Percentiles rank a stretch among this genome's conserved stretches.
These are phyloP conservation scores for Pterophyllum scalare DNA, from an alignment of 2,113 vertebrate species.

Conservation along the genomic window DNA sequence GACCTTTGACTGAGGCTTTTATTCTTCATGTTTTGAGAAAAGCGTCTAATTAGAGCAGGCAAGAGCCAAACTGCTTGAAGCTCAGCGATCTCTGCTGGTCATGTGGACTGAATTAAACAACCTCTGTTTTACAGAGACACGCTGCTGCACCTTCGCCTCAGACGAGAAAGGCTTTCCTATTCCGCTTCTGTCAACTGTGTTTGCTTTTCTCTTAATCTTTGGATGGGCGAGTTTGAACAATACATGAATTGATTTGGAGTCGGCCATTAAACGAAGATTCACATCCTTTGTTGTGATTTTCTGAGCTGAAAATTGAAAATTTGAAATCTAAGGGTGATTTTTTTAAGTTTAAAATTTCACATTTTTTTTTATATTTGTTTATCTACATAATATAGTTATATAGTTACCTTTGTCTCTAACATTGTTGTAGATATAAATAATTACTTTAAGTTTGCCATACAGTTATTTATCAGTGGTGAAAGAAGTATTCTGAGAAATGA, in stretches of 20 bases:
- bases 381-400: not conserved
- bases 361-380: not conserved
- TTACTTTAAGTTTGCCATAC: not conserved
- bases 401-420: not conserved
- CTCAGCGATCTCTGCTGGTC: slow-evolving; percentile 14
- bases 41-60: slow-evolving; percentile 42
- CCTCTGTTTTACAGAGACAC: slow-evolving; percentile 16
- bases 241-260: not conserved
- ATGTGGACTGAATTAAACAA: slow-evolving; percentile 43
- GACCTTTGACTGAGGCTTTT: slow-evolving; percentile 34
- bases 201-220: slow-evolving; percentile 38
- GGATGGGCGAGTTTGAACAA: not conserved
- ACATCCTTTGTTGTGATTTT: slow-evolving; percentile 18
- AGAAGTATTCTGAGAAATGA: not conserved
- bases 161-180: not conserved
- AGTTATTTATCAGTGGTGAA: not conserved
- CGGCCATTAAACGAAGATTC: not conserved
- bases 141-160: not conserved
- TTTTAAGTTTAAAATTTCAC: not conserved
- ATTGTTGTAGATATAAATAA: not conserved
- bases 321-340: not conserved
- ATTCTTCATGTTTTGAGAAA: slow-evolving; percentile 35
- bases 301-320: not conserved
- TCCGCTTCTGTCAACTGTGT: slow-evolving; percentile 2
- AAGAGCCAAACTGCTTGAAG: slow-evolving; percentile 4